Base-by-base conservation (phyloP, 2,888 invertebrate genomes). In the Pediacus dermestoides region DNA sequence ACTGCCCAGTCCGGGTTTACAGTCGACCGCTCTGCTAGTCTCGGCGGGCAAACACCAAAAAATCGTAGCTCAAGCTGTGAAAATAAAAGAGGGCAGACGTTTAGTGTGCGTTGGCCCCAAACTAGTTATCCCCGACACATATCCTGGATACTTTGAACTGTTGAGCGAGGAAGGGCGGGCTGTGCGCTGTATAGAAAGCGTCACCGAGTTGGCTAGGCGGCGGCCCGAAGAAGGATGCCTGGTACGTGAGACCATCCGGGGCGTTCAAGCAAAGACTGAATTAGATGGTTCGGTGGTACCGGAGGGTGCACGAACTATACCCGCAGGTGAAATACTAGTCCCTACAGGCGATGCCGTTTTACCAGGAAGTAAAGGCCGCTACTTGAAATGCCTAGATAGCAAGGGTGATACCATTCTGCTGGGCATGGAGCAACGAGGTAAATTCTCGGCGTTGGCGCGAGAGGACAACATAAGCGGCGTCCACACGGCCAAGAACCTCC, bases 401-500 rank as follows among this genome's bases (percentile, higher is more conserved):
- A 83, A 84, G 64, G 92, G 91, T 23, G 89, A 91, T 62, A 83
- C 80, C 54, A 75, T 94, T 16, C 78, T 89, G 58, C 72, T 94
- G 50, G 83, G 85, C 44, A 76, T 89, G 64, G 92, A 93, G 61
- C 88, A 90, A 68, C 81, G 88, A 63, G 92, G 91, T 21, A 84
- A 88, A 61, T 93, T 95, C 72, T 93, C 92, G 57, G 89, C 91
- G 30, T 75, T 95, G 37, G 94, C 94, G 44, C 83, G 89, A 60
- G 89, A 91, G 68, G 91, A 91, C 60, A 92, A 91, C 71, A 92
- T 95, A 48, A 89, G 91, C 63, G 94, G 94, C 12, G 94, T 94
- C 10, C 94, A 95, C 68, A 88, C 88, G 47, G 89, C 92, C 9
- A 82, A 85, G 62, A 92, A 90, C 58, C 74, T 95, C 50, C 72